Base-by-base conservation (phyloP, 2,888 invertebrate species). In the Tipula confusa region DNA sequence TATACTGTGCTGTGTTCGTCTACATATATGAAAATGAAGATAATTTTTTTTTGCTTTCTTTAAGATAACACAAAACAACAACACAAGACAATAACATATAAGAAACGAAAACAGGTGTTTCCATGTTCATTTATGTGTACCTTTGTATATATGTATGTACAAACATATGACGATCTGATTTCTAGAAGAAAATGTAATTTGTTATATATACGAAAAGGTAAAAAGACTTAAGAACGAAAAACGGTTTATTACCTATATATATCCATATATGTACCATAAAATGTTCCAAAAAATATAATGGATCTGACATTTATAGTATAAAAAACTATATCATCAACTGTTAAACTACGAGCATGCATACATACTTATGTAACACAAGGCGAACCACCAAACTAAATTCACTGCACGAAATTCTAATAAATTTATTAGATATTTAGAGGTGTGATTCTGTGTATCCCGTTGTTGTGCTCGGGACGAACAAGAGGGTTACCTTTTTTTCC, bases 371-470 rank as follows among this genome's bases (percentile, higher is more conserved):
- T 31, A n/a, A 36, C 11, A 36, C 36, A 11, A 36, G 36, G n/a
- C 64, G 24, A 64, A 24, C n/a, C n/a, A 64, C 9, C n/a, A n/a
- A n/a, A n/a, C n/a, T n/a, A n/a, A n/a, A 64, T 64, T 64, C 64
- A 64, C 24, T 64, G 64, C 64, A 64, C 64, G 64, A 11, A 64
- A 64, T 64, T 64, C 64, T 64, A 64, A 64, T 64, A 64, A 64
- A 64, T 64, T 64, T 64, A 64, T 64, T 24, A 64, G 64, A 24
- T 64, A 24, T 24, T 24, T 64, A 64, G 24, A 64, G 18, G 64
- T 64, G 11, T 64, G 64, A 64, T 64, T 24, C 64, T 64, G 64
- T 64, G 9, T 64, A 43, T 43, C 13, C 2, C n/a, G 13, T n/a
- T 13, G 43, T 43, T 43, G 43, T n/a, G 13, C 43, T 43, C n/a